Conservation (phyloP, 2,888 invertebrate species). For the Tipula helvola region DNA sequence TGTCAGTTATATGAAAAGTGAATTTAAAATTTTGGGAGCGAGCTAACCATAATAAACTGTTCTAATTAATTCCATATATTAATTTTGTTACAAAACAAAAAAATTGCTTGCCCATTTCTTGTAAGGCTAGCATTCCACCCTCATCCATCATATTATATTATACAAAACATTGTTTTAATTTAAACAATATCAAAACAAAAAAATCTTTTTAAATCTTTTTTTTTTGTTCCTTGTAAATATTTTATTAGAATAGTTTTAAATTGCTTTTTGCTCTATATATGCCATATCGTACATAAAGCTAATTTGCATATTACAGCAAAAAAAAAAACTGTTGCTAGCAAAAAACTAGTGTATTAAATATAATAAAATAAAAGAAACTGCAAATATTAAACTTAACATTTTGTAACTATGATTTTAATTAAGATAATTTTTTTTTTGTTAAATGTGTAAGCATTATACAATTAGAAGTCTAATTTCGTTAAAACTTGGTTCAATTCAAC, state of each 20-base stretch:
- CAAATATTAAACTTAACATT: background rate
- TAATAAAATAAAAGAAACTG: background rate
- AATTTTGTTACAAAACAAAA: background rate
- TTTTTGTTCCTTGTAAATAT: background rate
- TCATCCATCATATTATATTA: background rate
- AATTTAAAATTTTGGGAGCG: background rate
- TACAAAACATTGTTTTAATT: background rate
- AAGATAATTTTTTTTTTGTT: background rate
- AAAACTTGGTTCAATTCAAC: too few relatives aligned
- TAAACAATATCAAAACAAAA: background rate
- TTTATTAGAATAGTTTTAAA: conserved; percentile 4
- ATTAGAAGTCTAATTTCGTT: background rate
- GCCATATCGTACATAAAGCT: background rate
- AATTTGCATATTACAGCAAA: background rate
- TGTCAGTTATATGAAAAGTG: background rate
- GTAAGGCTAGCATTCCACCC: background rate
- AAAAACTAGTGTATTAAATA: background rate
- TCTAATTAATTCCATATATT: background rate
- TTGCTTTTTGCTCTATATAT: background rate
- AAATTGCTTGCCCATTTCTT: background rate
- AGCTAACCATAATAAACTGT: background rate
- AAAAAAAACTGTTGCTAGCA: background rate
- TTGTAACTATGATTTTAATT: conserved; percentile 4
- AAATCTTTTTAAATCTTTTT: background rate
- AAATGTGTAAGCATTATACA: background rate